These are phyloP conservation scores for Apis dorsata DNA, from an alignment of 1,140 invertebrate genomes.

Conservation along the genomic window DNA sequence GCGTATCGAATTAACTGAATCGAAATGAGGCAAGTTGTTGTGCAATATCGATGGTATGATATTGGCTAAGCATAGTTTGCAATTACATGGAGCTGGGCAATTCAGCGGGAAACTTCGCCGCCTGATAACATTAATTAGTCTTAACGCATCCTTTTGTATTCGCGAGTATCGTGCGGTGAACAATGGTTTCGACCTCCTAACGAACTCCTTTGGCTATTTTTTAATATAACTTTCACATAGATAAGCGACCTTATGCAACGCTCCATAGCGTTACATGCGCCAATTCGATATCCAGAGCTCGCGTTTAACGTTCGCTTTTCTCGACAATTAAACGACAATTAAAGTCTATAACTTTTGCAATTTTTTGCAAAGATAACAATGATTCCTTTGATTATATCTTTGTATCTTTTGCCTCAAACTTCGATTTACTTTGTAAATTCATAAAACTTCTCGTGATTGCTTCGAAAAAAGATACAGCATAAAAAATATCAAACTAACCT, in stretches of 20 bases:
- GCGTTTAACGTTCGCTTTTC: constrained; percentile 39
- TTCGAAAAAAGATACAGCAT: neutral
- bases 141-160: constrained; percentile 7
- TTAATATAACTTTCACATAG: constrained; percentile 40
- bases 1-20: constrained; percentile 16
- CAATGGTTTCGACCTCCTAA: constrained; percentile 3
- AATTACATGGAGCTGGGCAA: constrained; percentile 11
- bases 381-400: constrained; percentile 4
- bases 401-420: neutral
- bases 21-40: constrained; percentile 3
- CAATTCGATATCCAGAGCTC: constrained; percentile 21
- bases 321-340: constrained; percentile 41
- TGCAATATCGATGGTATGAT: neutral
- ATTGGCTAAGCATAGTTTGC: neutral
- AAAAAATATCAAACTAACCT: neutral
- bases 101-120: constrained; percentile 22
- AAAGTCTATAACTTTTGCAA: constrained; percentile 41
- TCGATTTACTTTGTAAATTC: neutral
- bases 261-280: constrained; percentile 14
- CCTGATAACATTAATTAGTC: constrained; percentile 29
- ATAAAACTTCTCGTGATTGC: neutral
- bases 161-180: neutral
- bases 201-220: constrained; percentile 7
- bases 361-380: constrained; percentile 25
- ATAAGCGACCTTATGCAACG: constrained; percentile 43